Evolutionary conservation across 2,888 invertebrate species (phyloP).

Genomic region (Brachypalpus laphriformis): DNA sequence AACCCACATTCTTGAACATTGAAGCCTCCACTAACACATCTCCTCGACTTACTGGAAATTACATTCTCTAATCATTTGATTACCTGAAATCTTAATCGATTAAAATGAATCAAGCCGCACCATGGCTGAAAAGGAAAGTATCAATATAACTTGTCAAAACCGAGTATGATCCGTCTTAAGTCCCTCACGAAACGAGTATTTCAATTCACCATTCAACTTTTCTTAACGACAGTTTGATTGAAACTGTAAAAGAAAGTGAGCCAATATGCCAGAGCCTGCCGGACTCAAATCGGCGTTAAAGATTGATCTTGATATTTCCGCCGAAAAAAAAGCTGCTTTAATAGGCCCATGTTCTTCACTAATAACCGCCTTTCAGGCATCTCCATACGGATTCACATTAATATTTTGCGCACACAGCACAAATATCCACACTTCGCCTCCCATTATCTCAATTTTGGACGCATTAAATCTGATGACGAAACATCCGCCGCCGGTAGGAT

Average conservation of each 20-base stretch:
- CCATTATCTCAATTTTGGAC: conserved; percentile 61
- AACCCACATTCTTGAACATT: too few species aligned
- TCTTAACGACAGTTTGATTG: conserved; percentile 52
- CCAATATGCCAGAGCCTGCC: neutral
- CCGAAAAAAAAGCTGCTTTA: conserved; percentile 14
- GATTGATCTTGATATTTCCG: conserved; percentile 60
- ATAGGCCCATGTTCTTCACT: conserved; percentile 41
- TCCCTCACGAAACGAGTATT: conserved; percentile 33
- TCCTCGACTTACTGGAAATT: too few species aligned
- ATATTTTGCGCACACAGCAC: conserved; percentile 30
- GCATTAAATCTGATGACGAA: conserved; percentile 66
- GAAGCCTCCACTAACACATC: too few species aligned
- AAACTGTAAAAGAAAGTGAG: conserved; percentile 63
- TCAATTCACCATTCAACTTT: conserved; percentile 45
- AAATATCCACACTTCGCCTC: conserved; percentile 9
- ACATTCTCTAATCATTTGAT: neutral
- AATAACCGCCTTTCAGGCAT: conserved; percentile 46
- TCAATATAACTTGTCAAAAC: conserved; percentile 32
- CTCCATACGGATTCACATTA: conserved; percentile 5
- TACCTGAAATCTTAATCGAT: neutral
- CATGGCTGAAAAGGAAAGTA: conserved; percentile 39
- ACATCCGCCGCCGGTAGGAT: conserved; percentile 26
- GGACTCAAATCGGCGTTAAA: conserved; percentile 33
- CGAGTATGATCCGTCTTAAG: conserved; percentile 4
- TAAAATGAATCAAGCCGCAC: neutral